A percentile compares a stretch with the other conserved stretches of the same genome.
Conservation (phyloP, 2,113 vertebrate genomes). For the Leuciscus idus region DNA sequence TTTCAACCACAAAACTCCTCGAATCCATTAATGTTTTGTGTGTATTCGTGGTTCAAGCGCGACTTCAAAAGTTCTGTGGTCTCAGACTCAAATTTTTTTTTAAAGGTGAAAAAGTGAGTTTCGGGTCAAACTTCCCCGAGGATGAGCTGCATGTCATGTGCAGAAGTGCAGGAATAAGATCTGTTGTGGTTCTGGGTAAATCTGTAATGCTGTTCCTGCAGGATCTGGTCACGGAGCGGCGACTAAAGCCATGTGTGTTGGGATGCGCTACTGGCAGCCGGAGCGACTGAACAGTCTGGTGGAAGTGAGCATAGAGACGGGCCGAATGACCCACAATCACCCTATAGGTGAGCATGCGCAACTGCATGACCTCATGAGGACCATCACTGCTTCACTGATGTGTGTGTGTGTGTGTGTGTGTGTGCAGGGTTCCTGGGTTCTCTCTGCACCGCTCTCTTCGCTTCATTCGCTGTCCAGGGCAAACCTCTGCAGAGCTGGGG, state of each 20-base stretch:
- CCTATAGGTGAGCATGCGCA: slow-evolving; percentile 81
- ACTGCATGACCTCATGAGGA: not conserved
- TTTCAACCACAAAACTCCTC: too few relatives aligned
- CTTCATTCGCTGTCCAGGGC: slow-evolving; percentile 89
- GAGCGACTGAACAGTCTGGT: slow-evolving; percentile 86
- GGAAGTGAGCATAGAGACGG: slow-evolving; percentile 93
- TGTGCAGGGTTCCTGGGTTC: slow-evolving; percentile 90
- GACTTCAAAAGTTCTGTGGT: too few relatives aligned
- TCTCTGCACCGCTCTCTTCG: slow-evolving; percentile 89
- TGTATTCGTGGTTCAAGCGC: too few relatives aligned
- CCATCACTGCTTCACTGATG: not conserved
- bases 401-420: slow-evolving; percentile 8
- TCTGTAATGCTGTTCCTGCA: slow-evolving; percentile 52
- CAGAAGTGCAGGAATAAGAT: too few relatives aligned
- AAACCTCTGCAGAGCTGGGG: slow-evolving; percentile 89
- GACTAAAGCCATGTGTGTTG: slow-evolving; percentile 96
- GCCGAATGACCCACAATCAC: slow-evolving; percentile 97
- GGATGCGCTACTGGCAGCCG: slow-evolving; percentile 94
- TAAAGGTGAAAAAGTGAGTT: too few relatives aligned
- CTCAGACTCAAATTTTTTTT: too few relatives aligned
- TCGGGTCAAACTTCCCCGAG: too few relatives aligned
- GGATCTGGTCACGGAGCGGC: slow-evolving; percentile 94
- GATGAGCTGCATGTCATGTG: too few relatives aligned
- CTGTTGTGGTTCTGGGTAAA: too few relatives aligned
- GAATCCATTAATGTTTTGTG: too few relatives aligned